Conservation (phyloP, 2,113 vertebrate species). For the Clarias macrocephalus region DNA sequence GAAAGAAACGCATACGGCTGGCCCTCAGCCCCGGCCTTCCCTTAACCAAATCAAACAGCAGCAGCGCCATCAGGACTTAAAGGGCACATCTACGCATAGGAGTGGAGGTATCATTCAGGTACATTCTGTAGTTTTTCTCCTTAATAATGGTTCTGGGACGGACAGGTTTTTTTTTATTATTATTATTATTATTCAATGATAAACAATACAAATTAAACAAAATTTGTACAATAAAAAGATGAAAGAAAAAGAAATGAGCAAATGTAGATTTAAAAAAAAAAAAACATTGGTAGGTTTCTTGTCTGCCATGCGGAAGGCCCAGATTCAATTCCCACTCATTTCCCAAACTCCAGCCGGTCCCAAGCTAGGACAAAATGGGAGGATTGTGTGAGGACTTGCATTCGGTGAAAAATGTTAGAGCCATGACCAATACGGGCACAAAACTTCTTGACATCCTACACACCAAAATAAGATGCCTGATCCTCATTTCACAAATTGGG, state of each 20-base stretch:
- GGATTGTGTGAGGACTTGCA: too few species aligned
- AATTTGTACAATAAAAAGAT: background rate
- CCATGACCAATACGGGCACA: too few species aligned
- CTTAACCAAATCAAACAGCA: constrained; percentile 63
- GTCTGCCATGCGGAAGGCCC: too few species aligned
- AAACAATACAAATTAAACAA: too few species aligned
- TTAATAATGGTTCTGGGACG: background rate
- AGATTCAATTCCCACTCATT: too few species aligned
- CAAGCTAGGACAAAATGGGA: too few species aligned
- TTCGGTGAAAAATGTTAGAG: too few species aligned
- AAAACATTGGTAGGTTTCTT: background rate
- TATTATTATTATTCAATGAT: background rate
- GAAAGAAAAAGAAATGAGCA: background rate
- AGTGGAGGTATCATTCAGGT: constrained; percentile 42
- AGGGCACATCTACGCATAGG: constrained; percentile 22
- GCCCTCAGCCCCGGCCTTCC: constrained; percentile 51
- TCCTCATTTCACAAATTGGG: too few species aligned
- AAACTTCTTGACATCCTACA: too few species aligned
- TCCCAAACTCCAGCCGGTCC: too few species aligned
- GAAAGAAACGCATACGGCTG: constrained; percentile 80
- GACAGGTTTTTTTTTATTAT: too few species aligned
- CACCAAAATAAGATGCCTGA: too few species aligned
- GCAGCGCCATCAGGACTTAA: constrained; percentile 40
- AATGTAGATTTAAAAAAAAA: background rate
- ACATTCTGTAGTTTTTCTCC: background rate